A percentile compares a stretch with the other conserved stretches of the same genome.
phyloP scores from a whole-genome alignment of 2,113 vertebrate genomes.

The Caranx melampygus region DNA sequence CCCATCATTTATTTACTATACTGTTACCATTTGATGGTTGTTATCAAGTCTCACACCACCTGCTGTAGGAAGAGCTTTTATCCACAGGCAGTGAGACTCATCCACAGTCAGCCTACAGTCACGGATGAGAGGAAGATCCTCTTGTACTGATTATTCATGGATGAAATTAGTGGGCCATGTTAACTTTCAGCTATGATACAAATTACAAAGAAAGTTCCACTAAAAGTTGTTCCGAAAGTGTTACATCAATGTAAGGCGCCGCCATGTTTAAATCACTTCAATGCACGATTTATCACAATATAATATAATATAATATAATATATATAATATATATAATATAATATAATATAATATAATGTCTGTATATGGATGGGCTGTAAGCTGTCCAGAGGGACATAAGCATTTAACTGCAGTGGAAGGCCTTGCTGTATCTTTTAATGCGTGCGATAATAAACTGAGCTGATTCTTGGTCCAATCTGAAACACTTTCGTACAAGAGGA shows the following conservation, averaged over 20 bases:
- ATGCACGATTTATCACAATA: not conserved
- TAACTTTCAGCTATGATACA: constrained; percentile 17
- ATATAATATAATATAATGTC: no score
- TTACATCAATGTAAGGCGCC: not conserved
- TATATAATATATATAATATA: no score
- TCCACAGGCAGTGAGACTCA: constrained; percentile 42
- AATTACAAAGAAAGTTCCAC: constrained; percentile 4
- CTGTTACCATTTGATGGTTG: constrained; percentile 35
- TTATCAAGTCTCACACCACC: constrained; percentile 41
- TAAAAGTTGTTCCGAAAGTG: not conserved
- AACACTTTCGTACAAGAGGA: not conserved
- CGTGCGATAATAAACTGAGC: constrained; percentile 21
- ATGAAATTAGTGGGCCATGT: constrained; percentile 23
- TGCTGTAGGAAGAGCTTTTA: constrained; percentile 47
- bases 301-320: no score
- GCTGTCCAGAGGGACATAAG: not conserved
- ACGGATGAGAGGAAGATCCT: constrained; percentile 29
- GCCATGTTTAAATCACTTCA: not conserved
- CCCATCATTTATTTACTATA: constrained; percentile 46
- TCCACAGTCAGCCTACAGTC: constrained; percentile 58
- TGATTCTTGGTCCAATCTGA: not conserved
- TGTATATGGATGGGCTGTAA: not conserved
- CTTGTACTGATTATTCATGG: constrained; percentile 43
- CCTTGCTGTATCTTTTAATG: constrained; percentile 5
- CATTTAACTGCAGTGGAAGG: constrained; percentile 10